Evolutionary conservation across 2,113 vertebrate genomes (phyloP).

Genomic region (Chloropsis cyanopogon): DNA sequence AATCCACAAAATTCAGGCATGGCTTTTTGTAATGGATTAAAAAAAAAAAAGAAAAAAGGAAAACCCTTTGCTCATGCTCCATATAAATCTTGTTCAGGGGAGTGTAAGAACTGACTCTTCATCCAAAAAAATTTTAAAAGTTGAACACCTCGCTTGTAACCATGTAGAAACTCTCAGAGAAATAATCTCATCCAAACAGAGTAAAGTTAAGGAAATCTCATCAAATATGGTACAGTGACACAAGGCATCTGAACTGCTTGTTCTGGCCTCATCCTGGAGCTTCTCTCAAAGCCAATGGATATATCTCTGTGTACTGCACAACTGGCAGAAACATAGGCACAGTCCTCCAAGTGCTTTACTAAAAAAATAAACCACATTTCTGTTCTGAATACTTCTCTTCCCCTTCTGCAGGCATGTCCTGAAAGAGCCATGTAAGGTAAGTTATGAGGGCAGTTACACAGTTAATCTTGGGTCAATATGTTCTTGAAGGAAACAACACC

Average conservation of each 20-base stretch:
- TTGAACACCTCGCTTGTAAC: not conserved
- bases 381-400: not conserved
- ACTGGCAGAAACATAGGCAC: not conserved
- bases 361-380: not conserved
- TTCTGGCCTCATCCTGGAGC: not conserved
- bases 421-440: not conserved
- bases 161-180: not conserved
- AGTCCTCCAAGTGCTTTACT: not conserved
- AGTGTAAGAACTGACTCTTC: not conserved
- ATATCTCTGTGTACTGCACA: not conserved
- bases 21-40: not conserved
- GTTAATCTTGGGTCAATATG: not conserved
- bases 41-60: not conserved
- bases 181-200: not conserved
- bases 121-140: not conserved
- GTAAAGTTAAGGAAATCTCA: not conserved
- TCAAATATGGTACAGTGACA: not conserved
- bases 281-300: not conserved
- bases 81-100: not conserved
- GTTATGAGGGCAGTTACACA: not conserved
- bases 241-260: not conserved
- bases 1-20: not conserved
- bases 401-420: not conserved
- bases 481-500: not conserved
- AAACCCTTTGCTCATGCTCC: not conserved